Evolutionary conservation across 2,888 invertebrate species (phyloP).

Genomic region (Pseudococcus jackbeardsleyi): DNA sequence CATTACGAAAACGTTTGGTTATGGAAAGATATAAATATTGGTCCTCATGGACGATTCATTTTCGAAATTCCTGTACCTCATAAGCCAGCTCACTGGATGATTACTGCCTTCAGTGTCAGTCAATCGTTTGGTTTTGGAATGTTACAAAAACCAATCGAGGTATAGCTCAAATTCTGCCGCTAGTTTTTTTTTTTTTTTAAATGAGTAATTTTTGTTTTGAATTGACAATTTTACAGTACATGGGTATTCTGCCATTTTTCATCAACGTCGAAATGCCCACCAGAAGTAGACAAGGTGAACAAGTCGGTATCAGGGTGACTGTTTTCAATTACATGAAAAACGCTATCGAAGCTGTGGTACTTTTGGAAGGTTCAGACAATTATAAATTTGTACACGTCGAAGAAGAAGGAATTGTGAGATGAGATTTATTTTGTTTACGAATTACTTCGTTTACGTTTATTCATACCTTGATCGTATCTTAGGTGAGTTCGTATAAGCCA

Average conservation of each 20-base stretch:
- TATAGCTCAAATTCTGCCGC: slow-evolving; percentile 69
- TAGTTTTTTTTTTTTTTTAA: background rate
- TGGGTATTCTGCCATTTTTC: slow-evolving; percentile 92
- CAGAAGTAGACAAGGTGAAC: slow-evolving; percentile 88
- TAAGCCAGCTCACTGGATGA: slow-evolving; percentile 91
- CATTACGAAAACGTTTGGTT: slow-evolving; percentile 96
- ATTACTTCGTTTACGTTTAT: background rate
- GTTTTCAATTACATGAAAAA: slow-evolving; percentile 94
- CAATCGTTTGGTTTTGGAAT: slow-evolving; percentile 89
- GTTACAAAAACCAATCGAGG: slow-evolving; percentile 82
- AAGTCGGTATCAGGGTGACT: slow-evolving; percentile 90
- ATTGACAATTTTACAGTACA: slow-evolving; percentile 75
- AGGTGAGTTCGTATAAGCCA: slow-evolving; percentile 87
- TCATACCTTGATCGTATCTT: slow-evolving; percentile 60
- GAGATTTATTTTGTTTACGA: slow-evolving; percentile 65
- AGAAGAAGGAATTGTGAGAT: slow-evolving; percentile 83
- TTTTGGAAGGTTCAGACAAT: slow-evolving; percentile 85
- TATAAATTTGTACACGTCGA: slow-evolving; percentile 95
- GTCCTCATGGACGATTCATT: slow-evolving; percentile 89
- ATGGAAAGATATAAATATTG: slow-evolving; percentile 94
- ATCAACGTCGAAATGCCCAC: slow-evolving; percentile 94
- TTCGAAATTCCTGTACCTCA: slow-evolving; percentile 89
- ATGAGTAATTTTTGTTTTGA: background rate
- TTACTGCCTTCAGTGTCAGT: slow-evolving; percentile 92
- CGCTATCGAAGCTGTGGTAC: slow-evolving; percentile 87